Percentiles rank a stretch among this genome's conserved stretches.
phyloP scores from a whole-genome alignment of 2,797 vertebrate species.

The Scyliorhinus canicula region DNA sequence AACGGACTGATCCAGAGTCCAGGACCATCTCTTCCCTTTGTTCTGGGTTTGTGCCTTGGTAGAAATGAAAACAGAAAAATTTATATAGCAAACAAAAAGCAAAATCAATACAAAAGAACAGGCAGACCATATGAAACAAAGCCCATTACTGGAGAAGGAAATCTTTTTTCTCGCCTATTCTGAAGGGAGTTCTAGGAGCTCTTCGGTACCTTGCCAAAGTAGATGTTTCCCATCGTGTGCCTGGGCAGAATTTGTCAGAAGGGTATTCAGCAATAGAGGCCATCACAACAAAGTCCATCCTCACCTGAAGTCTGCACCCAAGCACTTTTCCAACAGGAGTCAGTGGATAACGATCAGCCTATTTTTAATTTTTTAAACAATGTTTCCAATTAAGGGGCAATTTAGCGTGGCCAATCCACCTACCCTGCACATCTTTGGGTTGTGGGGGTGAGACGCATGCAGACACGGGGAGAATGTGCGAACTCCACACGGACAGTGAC shows the following conservation, averaged over 20 bases:
- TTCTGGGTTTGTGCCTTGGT: slow-evolving; percentile 43
- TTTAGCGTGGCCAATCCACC: too few species aligned
- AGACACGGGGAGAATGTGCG: too few species aligned
- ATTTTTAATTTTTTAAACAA: too few species aligned
- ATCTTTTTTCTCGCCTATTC: neutral
- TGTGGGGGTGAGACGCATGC: too few species aligned
- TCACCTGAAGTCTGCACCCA: neutral
- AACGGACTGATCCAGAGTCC: slow-evolving; percentile 40
- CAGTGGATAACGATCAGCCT: neutral
- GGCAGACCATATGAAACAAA: neutral
- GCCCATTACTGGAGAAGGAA: neutral
- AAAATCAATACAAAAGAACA: neutral
- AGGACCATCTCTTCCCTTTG: slow-evolving; percentile 38
- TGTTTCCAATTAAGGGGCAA: too few species aligned
- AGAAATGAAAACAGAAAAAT: slow-evolving; percentile 38
- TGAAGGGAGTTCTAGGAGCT: neutral
- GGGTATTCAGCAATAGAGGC: neutral
- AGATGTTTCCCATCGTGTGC: too few species aligned
- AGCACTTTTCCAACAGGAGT: neutral
- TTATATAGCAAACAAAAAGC: neutral
- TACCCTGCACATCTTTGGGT: too few species aligned
- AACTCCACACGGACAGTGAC: too few species aligned
- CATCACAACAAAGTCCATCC: neutral
- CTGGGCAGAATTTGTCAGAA: neutral
- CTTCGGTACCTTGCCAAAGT: neutral